Evolutionary conservation across 2,113 vertebrate genomes (phyloP), one percentile per base, ranked within the genome.

Genomic region (Ceuthmochares aereus): DNA sequence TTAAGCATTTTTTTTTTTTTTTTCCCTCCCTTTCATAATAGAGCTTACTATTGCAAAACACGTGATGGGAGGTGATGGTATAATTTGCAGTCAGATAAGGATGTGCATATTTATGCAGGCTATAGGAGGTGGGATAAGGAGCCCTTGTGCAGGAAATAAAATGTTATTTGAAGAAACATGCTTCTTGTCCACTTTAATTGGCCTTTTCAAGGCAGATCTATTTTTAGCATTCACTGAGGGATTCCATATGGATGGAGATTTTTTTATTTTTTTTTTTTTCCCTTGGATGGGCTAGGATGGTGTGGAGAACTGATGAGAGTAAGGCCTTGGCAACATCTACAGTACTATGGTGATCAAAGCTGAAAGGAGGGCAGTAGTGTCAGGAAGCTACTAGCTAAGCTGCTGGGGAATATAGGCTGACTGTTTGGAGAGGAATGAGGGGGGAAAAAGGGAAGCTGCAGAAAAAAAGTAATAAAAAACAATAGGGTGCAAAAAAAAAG

Each of bases 51-150:
- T 78, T 4, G 10, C 22, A 55, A 59, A 94, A 54, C 18, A 78
- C 42, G 26, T 76, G 62, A 84, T 91, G 66, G 36, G 58, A 52
- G 90, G 68, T 55, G 87, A 42, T 91, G 87, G 82, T 82, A 45
- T 26, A 83, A 77, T 85, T 94, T 83, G 59, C 81, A 91, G 85
- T 80, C 54, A 59, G 76, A 97, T 95, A 91, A 94, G 78, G 54
- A 51, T 0, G 7, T 84, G 25, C 25, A 32, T 86, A 76, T 74
- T 90, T 90, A 40, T 89, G 56, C 22, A 60, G 76, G 75, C 29
- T 72, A n/a, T 7, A 17, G 49, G 25, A 86, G 66, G 58, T 87
- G 78, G 76, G 34, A 54, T 56, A 30, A 60, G 52, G 72, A 80
- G 64, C 42, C 64, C 27, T 59, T 42, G 36, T 70, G n/a, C 3